Evolutionary conservation across 2,888 invertebrate species (phyloP).

Genomic region (Aphrophora alni): DNA sequence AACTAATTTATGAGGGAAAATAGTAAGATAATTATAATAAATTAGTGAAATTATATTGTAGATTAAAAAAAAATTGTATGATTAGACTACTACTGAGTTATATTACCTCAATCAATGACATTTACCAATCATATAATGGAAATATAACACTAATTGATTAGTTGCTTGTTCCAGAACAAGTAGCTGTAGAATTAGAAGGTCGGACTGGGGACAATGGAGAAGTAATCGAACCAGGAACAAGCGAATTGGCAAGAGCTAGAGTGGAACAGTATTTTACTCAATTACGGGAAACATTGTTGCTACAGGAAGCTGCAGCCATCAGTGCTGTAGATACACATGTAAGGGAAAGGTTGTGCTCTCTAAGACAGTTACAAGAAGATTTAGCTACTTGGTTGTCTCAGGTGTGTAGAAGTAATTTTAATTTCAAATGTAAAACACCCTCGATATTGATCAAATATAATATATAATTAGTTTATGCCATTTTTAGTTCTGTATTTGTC

Average conservation of each 20-base stretch:
- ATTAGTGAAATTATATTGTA: no score
- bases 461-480: no score
- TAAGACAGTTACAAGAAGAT: constrained; percentile 63
- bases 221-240: constrained; percentile 55
- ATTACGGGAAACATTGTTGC: constrained; percentile 59
- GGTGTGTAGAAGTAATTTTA: constrained; percentile 48
- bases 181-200: constrained; percentile 54
- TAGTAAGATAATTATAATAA: no score
- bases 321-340: constrained; percentile 64
- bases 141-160: no score
- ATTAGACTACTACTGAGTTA: no score
- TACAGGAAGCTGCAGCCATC: constrained; percentile 62
- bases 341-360: constrained; percentile 60
- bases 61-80: no score
- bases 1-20: no score
- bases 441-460: no score
- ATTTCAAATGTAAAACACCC: no score
- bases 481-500: no score
- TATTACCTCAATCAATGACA: no score
- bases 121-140: no score
- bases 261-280: constrained; percentile 62
- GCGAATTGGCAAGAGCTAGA: constrained; percentile 58
- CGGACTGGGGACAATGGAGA: constrained; percentile 48
- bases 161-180: constrained; percentile 54
- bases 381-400: constrained; percentile 61